Evolutionary conservation across 2,113 vertebrate genomes (phyloP).

Genomic region (Ivindomyrus marchei): DNA sequence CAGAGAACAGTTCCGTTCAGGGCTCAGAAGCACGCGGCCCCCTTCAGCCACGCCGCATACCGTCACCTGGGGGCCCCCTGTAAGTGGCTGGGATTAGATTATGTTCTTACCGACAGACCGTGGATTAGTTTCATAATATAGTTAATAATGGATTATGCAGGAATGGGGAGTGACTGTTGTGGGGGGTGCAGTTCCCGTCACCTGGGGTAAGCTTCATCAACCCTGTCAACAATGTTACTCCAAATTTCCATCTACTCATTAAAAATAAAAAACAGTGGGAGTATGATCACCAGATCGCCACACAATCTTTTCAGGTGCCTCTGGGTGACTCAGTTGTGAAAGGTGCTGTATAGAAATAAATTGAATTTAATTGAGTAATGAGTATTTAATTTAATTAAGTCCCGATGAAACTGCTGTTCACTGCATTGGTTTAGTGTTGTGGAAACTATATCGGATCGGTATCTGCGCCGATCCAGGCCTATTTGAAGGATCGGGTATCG

Average conservation of each 20-base stretch:
- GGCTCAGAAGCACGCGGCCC: not conserved
- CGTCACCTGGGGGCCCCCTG: not conserved
- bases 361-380: not conserved
- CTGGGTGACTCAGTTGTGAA: not conserved
- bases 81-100: not conserved
- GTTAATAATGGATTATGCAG: not conserved
- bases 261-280: not conserved
- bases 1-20: constrained; percentile 5
- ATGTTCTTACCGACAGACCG: not conserved
- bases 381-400: not conserved
- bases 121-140: not conserved
- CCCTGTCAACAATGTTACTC: not conserved
- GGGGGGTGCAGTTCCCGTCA: not conserved
- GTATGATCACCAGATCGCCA: not conserved
- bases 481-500: too few species aligned
- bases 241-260: not conserved
- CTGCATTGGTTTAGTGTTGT: not conserved
- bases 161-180: not conserved
- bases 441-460: not conserved
- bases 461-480: too few species aligned
- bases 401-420: not conserved
- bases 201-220: not conserved
- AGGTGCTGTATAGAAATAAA: not conserved
- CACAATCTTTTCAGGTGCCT: not conserved
- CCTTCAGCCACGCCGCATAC: not conserved